A percentile compares a stretch with the other conserved stretches of the same genome.
These are phyloP conservation scores for Oryzias javanicus DNA, from an alignment of 2,113 vertebrate species.

Conservation along the genomic window DNA sequence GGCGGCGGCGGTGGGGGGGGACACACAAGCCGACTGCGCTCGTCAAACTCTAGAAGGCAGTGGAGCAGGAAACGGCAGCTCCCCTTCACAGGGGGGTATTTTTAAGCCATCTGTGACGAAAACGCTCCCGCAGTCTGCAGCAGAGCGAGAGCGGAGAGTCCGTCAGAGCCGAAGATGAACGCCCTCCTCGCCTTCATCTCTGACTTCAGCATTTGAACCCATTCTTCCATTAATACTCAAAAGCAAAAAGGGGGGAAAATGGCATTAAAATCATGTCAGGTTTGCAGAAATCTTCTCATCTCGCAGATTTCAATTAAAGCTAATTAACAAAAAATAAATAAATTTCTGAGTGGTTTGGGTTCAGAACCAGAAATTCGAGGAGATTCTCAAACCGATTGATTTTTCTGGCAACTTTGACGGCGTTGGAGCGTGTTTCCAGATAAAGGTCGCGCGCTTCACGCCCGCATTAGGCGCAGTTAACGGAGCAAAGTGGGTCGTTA, in stretches of 20 bases:
- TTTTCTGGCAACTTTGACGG: background rate
- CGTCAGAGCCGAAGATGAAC: background rate
- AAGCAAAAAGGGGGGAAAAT: no score
- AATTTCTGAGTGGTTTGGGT: background rate
- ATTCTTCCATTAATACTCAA: no score
- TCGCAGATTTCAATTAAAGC: background rate
- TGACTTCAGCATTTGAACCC: no score
- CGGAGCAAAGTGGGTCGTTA: background rate
- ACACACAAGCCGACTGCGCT: no score
- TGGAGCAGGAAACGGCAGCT: slow-evolving; percentile 11
- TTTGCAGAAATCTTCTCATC: background rate
- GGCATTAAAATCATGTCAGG: no score
- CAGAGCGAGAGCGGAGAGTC: background rate
- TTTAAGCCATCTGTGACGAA: slow-evolving; percentile 16
- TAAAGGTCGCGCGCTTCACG: background rate
- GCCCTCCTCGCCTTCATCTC: no score
- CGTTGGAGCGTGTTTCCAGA: background rate
- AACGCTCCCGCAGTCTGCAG: slow-evolving; percentile 13
- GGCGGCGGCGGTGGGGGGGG: no score
- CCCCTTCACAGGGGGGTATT: slow-evolving; percentile 12
- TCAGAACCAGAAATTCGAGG: background rate
- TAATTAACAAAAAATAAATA: no score
- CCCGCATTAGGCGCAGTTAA: background rate
- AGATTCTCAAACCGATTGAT: background rate
- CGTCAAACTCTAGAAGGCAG: background rate